Evolutionary conservation across 2,888 invertebrate species (phyloP), one percentile per base, ranked within the genome.

Genomic region (Pterostichus niger): DNA sequence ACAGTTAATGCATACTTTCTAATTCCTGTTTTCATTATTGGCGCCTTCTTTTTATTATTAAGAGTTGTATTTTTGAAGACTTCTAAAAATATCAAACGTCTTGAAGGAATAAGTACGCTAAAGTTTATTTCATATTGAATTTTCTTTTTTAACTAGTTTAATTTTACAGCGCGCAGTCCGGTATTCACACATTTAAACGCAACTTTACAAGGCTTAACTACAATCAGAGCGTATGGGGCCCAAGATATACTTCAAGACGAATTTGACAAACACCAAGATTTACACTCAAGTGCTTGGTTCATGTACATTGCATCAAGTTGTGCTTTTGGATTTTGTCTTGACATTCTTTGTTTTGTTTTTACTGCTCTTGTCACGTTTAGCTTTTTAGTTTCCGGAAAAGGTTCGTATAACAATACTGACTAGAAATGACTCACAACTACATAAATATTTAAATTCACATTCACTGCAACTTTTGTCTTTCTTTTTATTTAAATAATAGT

Each of bases 111-210:
- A 85, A 93, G 94, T 94, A 89, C 92, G 93, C 89, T 83, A 35
- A 64, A 56, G 44, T 10, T 71, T 44, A 44, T 33, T 13, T n/a
- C 11, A 59, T 10, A 1, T 44, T 44, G 11, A 49, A 17, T 35
- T 46, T 61, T 40, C 44, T 44, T 49, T 13, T 33, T 33, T 71
- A 54, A 35, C 0, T n/a, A 2, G 24, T 24, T 40, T 61, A 82
- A 11, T 46, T 80, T 68, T 86, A 88, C 90, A 96, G 96, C 95
- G 85, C 93, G 96, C 82, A 96, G 96, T 87, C 97, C 97, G 0
- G 95, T 97, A 0, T 97, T 96, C 88, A 93, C 95, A 0, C 96
- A 97, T 88, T 90, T 97, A 49, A 95, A 94, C 87, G 94, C 96
- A 7, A 94, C 95, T 0, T 91, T 97, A 2, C 93, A 95, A 85